Conservation (phyloP, 2,797 vertebrate genomes). For the Heterohyrax brucei region DNA sequence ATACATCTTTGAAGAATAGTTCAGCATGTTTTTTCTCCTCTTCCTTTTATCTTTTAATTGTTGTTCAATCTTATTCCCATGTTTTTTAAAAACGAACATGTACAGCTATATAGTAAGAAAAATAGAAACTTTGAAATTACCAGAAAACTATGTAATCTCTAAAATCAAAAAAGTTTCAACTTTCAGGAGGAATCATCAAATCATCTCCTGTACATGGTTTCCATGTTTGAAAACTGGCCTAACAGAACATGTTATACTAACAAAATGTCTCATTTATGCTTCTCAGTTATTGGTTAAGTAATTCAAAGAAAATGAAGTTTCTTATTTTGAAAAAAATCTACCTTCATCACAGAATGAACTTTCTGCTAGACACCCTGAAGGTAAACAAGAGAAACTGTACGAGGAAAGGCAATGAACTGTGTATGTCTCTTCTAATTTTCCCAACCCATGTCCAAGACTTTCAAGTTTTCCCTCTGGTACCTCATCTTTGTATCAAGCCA, state of each 20-base stretch:
- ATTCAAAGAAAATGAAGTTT: conserved; percentile 53
- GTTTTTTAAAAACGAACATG: conserved; percentile 28
- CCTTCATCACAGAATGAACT: conserved; percentile 29
- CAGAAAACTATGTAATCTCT: not conserved
- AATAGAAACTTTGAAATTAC: conserved; percentile 37
- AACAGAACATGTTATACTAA: not conserved
- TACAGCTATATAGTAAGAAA: not conserved
- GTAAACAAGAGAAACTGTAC: not conserved
- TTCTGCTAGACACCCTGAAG: conserved; percentile 19
- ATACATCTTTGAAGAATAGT: not conserved
- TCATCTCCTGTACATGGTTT: not conserved
- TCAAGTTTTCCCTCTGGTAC: conserved; percentile 30
- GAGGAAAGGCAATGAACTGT: conserved; percentile 44
- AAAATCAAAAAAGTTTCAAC: conserved; percentile 43
- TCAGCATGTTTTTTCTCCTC: not conserved
- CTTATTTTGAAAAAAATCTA: not conserved
- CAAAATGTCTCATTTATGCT: conserved; percentile 20
- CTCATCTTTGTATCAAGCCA: not conserved
- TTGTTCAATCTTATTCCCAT: not conserved
- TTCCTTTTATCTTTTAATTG: not conserved
- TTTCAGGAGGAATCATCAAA: conserved; percentile 39
- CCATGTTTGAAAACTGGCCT: conserved; percentile 42
- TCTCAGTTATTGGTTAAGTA: conserved; percentile 35
- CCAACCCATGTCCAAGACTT: conserved; percentile 22
- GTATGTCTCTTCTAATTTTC: conserved; percentile 30